Evolutionary conservation across 2,888 invertebrate genomes (phyloP).

Genomic region (Tanypteryx hageni): DNA sequence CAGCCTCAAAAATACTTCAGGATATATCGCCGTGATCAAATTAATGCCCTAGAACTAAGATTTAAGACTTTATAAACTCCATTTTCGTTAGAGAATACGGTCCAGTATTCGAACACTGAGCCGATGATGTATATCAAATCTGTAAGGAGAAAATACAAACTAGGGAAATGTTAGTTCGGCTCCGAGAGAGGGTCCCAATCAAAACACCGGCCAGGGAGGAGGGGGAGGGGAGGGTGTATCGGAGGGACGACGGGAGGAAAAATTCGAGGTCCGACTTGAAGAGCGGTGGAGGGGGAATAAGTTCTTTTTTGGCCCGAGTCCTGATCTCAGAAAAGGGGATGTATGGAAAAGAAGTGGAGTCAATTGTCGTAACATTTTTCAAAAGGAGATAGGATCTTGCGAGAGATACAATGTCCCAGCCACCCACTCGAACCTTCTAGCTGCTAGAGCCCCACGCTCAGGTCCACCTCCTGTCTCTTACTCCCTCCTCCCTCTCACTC

Average conservation of each 20-base stretch:
- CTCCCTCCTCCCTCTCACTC: neutral
- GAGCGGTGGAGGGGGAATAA: neutral
- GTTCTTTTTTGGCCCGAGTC: constrained; percentile 23
- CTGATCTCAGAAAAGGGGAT: constrained; percentile 20
- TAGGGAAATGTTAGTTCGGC: no score
- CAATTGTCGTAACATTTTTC: constrained; percentile 51
- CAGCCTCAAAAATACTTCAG: no score
- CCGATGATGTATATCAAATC: no score
- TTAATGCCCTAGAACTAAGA: no score
- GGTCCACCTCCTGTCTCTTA: neutral
- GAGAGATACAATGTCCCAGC: constrained; percentile 25
- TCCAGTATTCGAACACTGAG: no score
- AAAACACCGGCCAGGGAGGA: no score
- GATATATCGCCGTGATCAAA: no score
- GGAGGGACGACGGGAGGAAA: neutral
- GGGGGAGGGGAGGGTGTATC: no score
- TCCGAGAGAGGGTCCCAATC: no score
- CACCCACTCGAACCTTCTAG: constrained; percentile 23
- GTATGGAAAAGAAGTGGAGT: constrained; percentile 30
- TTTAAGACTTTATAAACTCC: no score
- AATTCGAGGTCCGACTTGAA: neutral
- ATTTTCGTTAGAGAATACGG: no score
- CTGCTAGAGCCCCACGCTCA: neutral
- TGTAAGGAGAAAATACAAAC: no score
- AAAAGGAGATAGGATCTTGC: constrained; percentile 30